These are phyloP conservation scores for Cataglyphis cursor DNA, from an alignment of 2,888 invertebrate species.

Conservation along the genomic window DNA sequence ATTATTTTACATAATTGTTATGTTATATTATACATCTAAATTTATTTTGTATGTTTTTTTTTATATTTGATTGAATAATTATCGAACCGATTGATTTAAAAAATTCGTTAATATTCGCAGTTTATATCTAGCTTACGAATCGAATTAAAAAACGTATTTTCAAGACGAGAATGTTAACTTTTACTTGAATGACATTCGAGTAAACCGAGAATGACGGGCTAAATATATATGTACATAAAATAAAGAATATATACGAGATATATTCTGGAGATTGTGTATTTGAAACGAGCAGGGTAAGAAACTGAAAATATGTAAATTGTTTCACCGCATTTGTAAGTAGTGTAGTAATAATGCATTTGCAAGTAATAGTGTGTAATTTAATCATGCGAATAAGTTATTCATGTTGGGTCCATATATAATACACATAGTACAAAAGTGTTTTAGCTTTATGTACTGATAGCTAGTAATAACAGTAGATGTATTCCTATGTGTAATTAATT, in stretches of 20 bases:
- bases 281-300: constrained; percentile 78
- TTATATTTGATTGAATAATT: background rate
- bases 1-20: constrained; percentile 5
- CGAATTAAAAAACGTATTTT: background rate
- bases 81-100: background rate
- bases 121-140: background rate
- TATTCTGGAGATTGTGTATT: constrained; percentile 55
- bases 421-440: constrained; percentile 84
- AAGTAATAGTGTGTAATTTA: constrained; percentile 75
- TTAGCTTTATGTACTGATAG: constrained; percentile 83
- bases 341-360: constrained; percentile 70
- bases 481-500: constrained; percentile 78
- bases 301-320: constrained; percentile 84
- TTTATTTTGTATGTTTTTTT: background rate
- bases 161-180: constrained; percentile 3
- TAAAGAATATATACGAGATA: constrained; percentile 51
- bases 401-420: constrained; percentile 79
- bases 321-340: constrained; percentile 80
- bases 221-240: constrained; percentile 64
- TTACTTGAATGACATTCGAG: background rate
- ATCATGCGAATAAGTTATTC: constrained; percentile 78
- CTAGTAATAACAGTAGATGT: constrained; percentile 68
- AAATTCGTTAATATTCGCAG: background rate
- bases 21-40: background rate
- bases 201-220: constrained; percentile 12